Evolutionary conservation across 1,140 invertebrate genomes (phyloP).

Genomic region (Holcopasites calliopsidis): DNA sequence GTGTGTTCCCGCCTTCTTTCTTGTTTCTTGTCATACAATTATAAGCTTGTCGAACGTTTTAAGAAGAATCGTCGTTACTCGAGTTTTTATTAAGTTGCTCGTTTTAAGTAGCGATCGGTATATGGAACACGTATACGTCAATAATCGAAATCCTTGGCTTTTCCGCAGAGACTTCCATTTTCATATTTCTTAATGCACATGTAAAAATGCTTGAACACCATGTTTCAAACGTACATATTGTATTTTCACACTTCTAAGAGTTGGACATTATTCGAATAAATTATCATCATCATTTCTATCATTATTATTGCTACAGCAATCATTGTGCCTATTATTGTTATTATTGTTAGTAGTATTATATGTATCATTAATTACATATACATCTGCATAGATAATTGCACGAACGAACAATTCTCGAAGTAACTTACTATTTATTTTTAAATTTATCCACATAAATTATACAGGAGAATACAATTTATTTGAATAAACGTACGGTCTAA

Average conservation of each 20-base stretch:
- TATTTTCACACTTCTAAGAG: constrained; percentile 41
- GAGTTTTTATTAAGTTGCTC: background rate
- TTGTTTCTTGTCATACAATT: background rate
- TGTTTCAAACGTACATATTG: constrained; percentile 39
- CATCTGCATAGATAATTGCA: constrained; percentile 15
- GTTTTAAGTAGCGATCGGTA: background rate
- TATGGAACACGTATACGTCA: background rate
- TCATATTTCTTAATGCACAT: constrained; percentile 40
- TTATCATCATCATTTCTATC: constrained; percentile 1
- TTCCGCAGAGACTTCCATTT: constrained; percentile 46
- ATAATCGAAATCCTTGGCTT: constrained; percentile 1
- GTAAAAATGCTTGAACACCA: constrained; percentile 43
- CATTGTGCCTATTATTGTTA: constrained; percentile 17
- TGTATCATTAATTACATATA: too few species aligned
- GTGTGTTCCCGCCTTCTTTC: background rate
- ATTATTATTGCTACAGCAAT: constrained; percentile 22
- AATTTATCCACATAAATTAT: background rate
- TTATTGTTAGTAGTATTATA: too few species aligned
- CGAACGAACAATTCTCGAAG: background rate
- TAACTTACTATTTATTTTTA: constrained; percentile 26
- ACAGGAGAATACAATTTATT: constrained; percentile 26
- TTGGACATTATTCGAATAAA: constrained; percentile 50
- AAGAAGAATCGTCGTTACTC: too few species aligned
- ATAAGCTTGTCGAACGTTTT: background rate
- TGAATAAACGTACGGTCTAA: constrained; percentile 14